Evolutionary conservation across 2,113 vertebrate genomes (phyloP), one percentile per base, ranked within the genome.

Genomic region (Meles meles): DNA sequence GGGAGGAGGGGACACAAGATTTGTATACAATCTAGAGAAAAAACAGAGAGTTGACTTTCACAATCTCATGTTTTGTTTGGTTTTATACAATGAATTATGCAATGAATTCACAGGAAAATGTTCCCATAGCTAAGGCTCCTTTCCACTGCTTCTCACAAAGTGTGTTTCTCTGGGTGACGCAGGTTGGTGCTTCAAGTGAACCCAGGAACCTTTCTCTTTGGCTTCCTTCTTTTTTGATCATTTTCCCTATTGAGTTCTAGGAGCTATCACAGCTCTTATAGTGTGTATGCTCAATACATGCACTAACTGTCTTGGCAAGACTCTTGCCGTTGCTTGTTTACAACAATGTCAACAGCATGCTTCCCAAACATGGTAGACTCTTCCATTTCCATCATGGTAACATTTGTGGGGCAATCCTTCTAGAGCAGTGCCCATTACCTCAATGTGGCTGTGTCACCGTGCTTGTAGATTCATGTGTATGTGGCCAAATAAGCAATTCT

Each of bases 241-340:
- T 99, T 99, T 74, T 98, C 99, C 95, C 99, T 99, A 91, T 99
- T 99, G 0, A 99, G 99, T 98, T 99, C 99, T 98, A 99, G 98
- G 98, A 99, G 92, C 99, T 99, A 98, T 99, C 99, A 96, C 99
- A 99, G 99, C 99, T 99, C 99, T 99, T 99, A 61, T 99, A 99
- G 98, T 99, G 99, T 88, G 99, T 99, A 4, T 99, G 99, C 98
- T 99, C 99, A 95, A 99, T 99, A 37, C 99, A 99, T 98, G 99
- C 99, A 42, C 99, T 99, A 96, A 99, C 99, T 98, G 99, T 99
- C 98, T 99, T 99, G 95, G 99, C 99, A 98, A 99, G 99, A 98
- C 99, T 99, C 98, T 99, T 99, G 63, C 99, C 99, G 96, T 99
- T 99, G 98, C 99, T 99, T 99, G 98, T 99, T 99, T 98, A 99